Base-by-base conservation (phyloP, 1,140 invertebrate species). In the Protaetia brevitarsis region DNA sequence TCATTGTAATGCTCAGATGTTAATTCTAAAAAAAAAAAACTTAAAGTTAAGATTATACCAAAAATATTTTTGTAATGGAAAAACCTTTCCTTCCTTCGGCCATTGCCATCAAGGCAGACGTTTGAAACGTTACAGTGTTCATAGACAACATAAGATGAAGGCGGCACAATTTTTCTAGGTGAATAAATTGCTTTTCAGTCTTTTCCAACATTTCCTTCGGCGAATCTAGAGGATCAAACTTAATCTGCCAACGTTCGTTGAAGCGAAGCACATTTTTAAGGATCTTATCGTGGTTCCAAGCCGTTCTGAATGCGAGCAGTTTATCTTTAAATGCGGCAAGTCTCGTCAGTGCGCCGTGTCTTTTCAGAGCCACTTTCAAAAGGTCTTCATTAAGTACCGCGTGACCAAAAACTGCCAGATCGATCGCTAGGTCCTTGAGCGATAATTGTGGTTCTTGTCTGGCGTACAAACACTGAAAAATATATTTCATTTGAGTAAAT, bases 391-490 rank as follows among this genome's bases (percentile, higher is more conserved):
- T 82, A 1, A 83, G 77, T 2, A 87, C 78, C 16, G 78, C 71
- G 69, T 85, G 83, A 0, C 87, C 87, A 70, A 82, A 87, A 8
- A 88, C 70, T 0, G 85, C 80, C 67, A 89, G 76, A 68, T 88
- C 86, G 1, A 30, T 13, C 13, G 27, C 36, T 30, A 31, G 37
- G 4, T 5, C 16, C 7, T 21, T 16, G 6, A 65, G 8, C 1
- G 7, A 7, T 11, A 65, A 7, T 37, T 65, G 27, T 11, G 36
- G 29, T 8, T 16, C 19, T 2, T 37, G 10, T 26, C 8, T 31
- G 1, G 10, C n/a, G 37, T 56, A 51, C 30, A 65, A 29, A 23
- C 8, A 36, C 64, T 65, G 16, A 34, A 59, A 56, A 11, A 3
- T 2, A 5, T 3, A 45, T 19, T n/a, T n/a, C n/a, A n/a, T n/a